Evolutionary conservation across 2,797 vertebrate species (phyloP), one percentile per base, ranked within the genome.

Genomic region (Emydoidea blandingii): DNA sequence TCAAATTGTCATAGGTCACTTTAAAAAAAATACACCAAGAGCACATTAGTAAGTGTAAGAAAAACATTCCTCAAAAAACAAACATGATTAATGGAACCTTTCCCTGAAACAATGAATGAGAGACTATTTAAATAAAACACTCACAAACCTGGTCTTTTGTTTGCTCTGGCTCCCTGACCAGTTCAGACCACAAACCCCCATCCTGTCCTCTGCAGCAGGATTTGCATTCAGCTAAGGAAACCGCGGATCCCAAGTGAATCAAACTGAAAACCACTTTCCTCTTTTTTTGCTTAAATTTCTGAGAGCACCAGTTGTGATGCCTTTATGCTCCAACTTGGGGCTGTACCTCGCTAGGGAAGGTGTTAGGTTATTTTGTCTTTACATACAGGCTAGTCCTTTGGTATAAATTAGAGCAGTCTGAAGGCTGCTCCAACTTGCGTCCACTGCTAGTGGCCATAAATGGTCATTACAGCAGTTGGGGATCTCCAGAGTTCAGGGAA

Each of bases 261-360:
- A 72, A 59, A 78, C 8, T 31, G 49, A 37, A 84, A 72, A 85
- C 59, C 49, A 21, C 78, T 79, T 82, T 34, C 6, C 76, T 44
- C n/a, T 82, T 9, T 34, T 91, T 62, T 85, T 29, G 37, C 59
- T 37, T 85, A 79, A 85, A 79, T 79, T 12, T 41, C 37, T 81
- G 37, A 23, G 59, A 79, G 10, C 1, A 0, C 5, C 23, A 34
- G 72, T 25, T 65, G 6, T 12, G 49, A 57, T 27, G 4, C 34
- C 53, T 72, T 59, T 56, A 81, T 27, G 53, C 44, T 87, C 81
- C 56, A 79, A 6, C 50, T 79, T 87, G 29, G 11, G 52, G 41
- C 14, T 62, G 3, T 84, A 57, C 49, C 37, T 79, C 72, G 54
- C 57, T 52, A 89, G 23, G 52, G 21, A 3, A n/a, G 44, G 44